A percentile compares a stretch with the other conserved stretches of the same genome.
Conservation (phyloP, 2,888 invertebrate genomes). For the Protonemura montana region DNA sequence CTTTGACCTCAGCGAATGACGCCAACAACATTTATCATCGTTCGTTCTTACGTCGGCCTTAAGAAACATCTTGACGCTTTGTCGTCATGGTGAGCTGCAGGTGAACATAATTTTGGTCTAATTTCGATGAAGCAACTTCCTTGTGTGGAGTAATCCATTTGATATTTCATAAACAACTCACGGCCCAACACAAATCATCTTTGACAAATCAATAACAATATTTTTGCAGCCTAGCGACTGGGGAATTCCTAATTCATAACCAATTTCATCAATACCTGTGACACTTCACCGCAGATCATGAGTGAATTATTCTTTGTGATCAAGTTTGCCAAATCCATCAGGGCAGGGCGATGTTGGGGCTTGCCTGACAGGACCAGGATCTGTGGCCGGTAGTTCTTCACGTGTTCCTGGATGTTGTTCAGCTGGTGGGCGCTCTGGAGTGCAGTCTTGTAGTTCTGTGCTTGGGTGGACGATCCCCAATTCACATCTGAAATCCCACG, state of each 20-base stretch:
- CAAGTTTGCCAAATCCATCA: slow-evolving; percentile 89
- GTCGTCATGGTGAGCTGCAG: not conserved
- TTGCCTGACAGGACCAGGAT: slow-evolving; percentile 82
- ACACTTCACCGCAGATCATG: slow-evolving; percentile 88
- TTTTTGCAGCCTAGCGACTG: not conserved
- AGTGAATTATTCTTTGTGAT: slow-evolving; percentile 92
- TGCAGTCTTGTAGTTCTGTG: slow-evolving; percentile 93
- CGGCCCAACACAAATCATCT: not conserved
- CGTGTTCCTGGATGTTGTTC: slow-evolving; percentile 90
- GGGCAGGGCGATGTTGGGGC: slow-evolving; percentile 83
- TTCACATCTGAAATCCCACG: slow-evolving; percentile 61
- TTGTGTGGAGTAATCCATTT: not conserved
- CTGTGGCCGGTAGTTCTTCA: slow-evolving; percentile 97
- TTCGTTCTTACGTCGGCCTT: not conserved
- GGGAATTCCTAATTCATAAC: too few relatives aligned
- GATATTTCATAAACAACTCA: not conserved
- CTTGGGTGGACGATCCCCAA: slow-evolving; percentile 97
- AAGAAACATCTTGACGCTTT: not conserved
- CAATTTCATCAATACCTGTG: slow-evolving; percentile 69
- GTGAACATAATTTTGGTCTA: not conserved
- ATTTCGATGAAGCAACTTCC: not conserved
- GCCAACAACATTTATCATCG: slow-evolving; percentile 7
- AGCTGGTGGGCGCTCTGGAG: slow-evolving; percentile 80
- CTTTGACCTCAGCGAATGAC: not conserved
- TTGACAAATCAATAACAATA: slow-evolving; percentile 13